phyloP scores from a whole-genome alignment of 92 coral and sea anemone genomes.

The Ricordea florida region DNA sequence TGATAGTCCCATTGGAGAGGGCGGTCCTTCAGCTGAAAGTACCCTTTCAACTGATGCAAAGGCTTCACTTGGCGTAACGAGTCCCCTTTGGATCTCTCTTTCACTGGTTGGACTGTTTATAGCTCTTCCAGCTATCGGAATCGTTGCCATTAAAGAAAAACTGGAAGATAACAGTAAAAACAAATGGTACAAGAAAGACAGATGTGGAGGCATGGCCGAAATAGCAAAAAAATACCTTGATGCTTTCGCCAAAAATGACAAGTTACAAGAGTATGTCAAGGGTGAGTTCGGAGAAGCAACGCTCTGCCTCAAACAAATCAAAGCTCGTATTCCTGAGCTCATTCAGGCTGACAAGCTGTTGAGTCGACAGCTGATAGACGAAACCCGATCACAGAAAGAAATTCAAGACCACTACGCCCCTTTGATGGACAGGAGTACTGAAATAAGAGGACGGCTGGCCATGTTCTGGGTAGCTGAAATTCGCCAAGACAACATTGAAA shows the following conservation, averaged over 20 bases:
- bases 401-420: slow-evolving; percentile 12
- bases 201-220: slow-evolving; percentile 20
- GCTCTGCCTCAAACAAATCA: slow-evolving; percentile 2
- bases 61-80: slow-evolving; percentile 18
- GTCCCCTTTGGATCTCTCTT: slow-evolving; percentile 66
- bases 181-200: slow-evolving; percentile 13
- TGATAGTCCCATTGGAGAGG: not conserved
- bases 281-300: slow-evolving; percentile 13
- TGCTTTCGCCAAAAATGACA: not conserved
- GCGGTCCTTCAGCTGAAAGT: too few relatives aligned
- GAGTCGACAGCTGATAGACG: not conserved
- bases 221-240: slow-evolving; percentile 9
- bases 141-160: slow-evolving; percentile 14
- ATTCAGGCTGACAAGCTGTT: slow-evolving; percentile 17
- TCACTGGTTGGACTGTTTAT: slow-evolving; percentile 29
- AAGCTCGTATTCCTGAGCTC: slow-evolving; percentile 19
- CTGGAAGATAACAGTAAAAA: slow-evolving; percentile 1
- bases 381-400: not conserved
- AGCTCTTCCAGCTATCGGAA: slow-evolving; percentile 34
- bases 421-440: not conserved
- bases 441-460: not conserved
- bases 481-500: not conserved
- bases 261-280: not conserved
- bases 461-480: slow-evolving; percentile 22
- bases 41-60: not conserved